Conservation (phyloP, 2,113 vertebrate genomes). For the Malurus alboscapulatus region DNA sequence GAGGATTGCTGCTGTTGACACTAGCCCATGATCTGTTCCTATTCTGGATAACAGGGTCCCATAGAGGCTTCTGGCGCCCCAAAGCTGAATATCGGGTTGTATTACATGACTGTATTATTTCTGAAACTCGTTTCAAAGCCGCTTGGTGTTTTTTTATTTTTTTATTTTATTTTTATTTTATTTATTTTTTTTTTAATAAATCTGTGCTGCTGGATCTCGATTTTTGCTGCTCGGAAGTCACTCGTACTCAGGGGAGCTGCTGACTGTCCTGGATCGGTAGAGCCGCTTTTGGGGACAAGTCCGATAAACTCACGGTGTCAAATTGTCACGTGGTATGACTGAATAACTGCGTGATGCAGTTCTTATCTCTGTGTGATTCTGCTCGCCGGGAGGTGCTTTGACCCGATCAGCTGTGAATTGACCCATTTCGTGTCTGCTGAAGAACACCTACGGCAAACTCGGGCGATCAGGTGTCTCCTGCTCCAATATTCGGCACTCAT, state of each 20-base stretch:
- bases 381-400: not conserved
- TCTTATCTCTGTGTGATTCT: not conserved
- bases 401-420: fast-evolving
- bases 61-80: fast-evolving
- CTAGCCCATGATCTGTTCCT: not conserved
- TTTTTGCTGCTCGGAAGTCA: not conserved
- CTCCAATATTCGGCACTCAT: no score
- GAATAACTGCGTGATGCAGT: fast-evolving
- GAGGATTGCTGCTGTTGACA: not conserved
- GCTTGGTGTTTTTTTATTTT: not conserved
- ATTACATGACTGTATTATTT: not conserved
- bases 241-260: not conserved
- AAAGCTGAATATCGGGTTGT: not conserved
- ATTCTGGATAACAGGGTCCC: not conserved
- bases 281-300: not conserved
- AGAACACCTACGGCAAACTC: not conserved
- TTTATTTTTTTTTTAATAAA: not conserved
- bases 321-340: fast-evolving
- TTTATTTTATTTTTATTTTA: no score
- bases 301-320: fast-evolving
- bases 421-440: not conserved
- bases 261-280: fast-evolving
- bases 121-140: not conserved
- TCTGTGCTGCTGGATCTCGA: not conserved
- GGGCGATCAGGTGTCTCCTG: not conserved